These are phyloP conservation scores for Nemapogon koenigi DNA, from an alignment of 2,888 invertebrate species.

Conservation along the genomic window DNA sequence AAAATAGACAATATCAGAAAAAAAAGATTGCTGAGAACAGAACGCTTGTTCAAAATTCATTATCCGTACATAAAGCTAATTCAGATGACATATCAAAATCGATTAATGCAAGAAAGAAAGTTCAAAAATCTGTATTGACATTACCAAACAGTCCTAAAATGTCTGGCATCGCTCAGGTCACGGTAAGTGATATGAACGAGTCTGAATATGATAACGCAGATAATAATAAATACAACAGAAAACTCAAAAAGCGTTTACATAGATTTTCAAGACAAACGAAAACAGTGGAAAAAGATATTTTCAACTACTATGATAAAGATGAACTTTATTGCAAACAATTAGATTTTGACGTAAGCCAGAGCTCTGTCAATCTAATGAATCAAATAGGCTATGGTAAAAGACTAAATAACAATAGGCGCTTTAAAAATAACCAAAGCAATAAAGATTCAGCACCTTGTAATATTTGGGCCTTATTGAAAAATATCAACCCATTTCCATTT, in stretches of 20 bases:
- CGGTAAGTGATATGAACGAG: conserved; percentile 49
- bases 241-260: background rate
- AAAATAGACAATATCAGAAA: no score
- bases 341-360: no score
- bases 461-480: conserved; percentile 44
- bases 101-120: conserved; percentile 28
- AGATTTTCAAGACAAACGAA: no score
- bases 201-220: conserved; percentile 19
- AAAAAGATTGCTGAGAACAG: no score
- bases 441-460: no score
- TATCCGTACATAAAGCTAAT: conserved; percentile 48
- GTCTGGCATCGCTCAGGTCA: conserved; percentile 27
- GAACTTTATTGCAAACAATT: no score
- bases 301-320: no score
- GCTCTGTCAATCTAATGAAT: no score
- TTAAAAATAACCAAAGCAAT: no score
- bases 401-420: no score
- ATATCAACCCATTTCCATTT: conserved; percentile 44
- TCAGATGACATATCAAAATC: conserved; percentile 38
- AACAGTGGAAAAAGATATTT: background rate
- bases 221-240: background rate
- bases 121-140: conserved; percentile 41
- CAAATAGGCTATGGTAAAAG: no score
- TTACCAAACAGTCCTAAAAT: conserved; percentile 32
- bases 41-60: no score